A percentile compares a stretch with the other conserved stretches of the same genome.
Evolutionary conservation across 2,113 vertebrate species (phyloP).

Genomic region (Chroicocephalus ridibundus): DNA sequence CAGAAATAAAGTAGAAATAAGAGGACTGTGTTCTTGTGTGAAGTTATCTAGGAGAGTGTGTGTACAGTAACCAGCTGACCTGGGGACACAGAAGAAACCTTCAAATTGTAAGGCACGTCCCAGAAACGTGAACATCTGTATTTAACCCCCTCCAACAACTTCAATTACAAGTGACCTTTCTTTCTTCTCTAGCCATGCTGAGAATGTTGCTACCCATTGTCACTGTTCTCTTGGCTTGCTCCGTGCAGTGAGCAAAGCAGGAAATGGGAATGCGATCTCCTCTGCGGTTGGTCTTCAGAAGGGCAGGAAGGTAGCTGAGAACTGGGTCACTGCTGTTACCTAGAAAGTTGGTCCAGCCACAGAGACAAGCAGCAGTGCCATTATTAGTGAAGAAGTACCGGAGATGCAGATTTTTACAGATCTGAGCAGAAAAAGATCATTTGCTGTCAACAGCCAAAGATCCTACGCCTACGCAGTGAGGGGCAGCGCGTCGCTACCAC

Average conservation of each 20-base stretch:
- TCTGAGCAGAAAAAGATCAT: neutral
- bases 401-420: neutral
- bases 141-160: neutral
- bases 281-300: neutral
- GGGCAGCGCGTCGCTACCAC: accelerated
- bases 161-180: neutral
- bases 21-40: neutral
- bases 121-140: accelerated
- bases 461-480: neutral
- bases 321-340: neutral
- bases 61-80: neutral
- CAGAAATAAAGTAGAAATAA: neutral
- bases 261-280: neutral
- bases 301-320: neutral
- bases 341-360: neutral
- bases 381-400: neutral
- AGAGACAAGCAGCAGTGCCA: neutral
- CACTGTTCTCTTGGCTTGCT: neutral
- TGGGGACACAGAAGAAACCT: neutral
- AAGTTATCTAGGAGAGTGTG: neutral
- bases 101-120: neutral
- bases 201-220: neutral
- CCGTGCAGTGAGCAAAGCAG: neutral
- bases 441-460: neutral
- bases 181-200: neutral